These are phyloP conservation scores for Trichogramma dendrolimi DNA, from an alignment of 2,888 invertebrate genomes.

Conservation along the genomic window DNA sequence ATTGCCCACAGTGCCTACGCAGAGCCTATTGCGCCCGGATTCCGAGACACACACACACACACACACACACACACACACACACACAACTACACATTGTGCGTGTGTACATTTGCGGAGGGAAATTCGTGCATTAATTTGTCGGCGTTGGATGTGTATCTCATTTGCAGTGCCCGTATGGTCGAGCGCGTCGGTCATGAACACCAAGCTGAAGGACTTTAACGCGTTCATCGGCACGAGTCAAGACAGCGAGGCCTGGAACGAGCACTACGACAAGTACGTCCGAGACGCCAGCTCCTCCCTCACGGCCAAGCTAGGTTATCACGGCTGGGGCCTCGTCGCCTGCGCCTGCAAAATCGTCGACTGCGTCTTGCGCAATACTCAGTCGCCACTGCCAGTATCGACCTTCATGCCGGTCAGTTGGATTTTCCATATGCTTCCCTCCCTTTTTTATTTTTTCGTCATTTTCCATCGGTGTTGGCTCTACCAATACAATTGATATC, in stretches of 20 bases:
- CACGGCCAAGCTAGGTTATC: slow-evolving; percentile 56
- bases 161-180: slow-evolving; percentile 58
- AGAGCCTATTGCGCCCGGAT: too few species aligned
- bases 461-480: too few species aligned
- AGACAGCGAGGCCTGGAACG: slow-evolving; percentile 56
- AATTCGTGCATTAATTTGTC: not conserved
- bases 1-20: too few species aligned
- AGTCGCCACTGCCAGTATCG: slow-evolving; percentile 51
- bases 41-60: too few species aligned
- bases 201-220: slow-evolving; percentile 54
- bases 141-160: slow-evolving; percentile 18
- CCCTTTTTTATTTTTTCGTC: too few species aligned
- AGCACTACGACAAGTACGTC: slow-evolving; percentile 57
- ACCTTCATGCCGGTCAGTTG: slow-evolving; percentile 52
- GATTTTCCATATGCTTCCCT: too few species aligned
- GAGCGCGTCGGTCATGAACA: slow-evolving; percentile 58
- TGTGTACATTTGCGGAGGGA: too few species aligned
- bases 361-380: slow-evolving; percentile 53
- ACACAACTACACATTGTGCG: too few species aligned
- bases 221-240: slow-evolving; percentile 52
- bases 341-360: slow-evolving; percentile 53
- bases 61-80: too few species aligned
- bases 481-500: too few species aligned
- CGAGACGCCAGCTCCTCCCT: slow-evolving; percentile 54
- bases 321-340: slow-evolving; percentile 57